These are phyloP conservation scores for Zygothrica quintamaculata DNA, from an alignment of 2,888 invertebrate species.

Conservation along the genomic window DNA sequence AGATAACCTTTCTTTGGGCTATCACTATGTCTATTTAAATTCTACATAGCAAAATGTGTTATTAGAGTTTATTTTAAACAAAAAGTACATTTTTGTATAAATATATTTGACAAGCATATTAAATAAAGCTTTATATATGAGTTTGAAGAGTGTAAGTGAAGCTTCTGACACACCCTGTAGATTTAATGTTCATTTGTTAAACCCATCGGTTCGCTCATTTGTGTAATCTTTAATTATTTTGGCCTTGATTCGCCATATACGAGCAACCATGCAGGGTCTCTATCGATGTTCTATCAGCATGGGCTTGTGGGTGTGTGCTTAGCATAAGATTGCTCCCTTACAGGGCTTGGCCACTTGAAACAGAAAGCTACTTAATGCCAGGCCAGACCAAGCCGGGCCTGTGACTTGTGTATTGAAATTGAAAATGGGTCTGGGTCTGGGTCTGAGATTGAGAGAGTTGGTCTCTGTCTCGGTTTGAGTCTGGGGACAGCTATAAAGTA, in stretches of 20 bases:
- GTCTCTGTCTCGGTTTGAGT: neutral
- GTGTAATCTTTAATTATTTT: constrained; percentile 59
- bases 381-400: constrained; percentile 13
- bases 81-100: too few relatives aligned
- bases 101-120: too few relatives aligned
- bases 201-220: constrained; percentile 27
- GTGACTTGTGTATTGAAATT: neutral
- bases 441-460: constrained; percentile 15
- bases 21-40: too few relatives aligned
- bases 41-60: too few relatives aligned
- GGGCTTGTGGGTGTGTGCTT: constrained; percentile 21
- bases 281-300: constrained; percentile 32
- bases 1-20: too few relatives aligned
- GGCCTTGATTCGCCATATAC: constrained; percentile 49
- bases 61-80: too few relatives aligned
- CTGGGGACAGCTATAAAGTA: constrained; percentile 29
- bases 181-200: constrained; percentile 1
- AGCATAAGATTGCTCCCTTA: constrained; percentile 40
- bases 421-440: constrained; percentile 8
- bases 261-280: constrained; percentile 5
- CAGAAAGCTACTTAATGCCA: constrained; percentile 53
- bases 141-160: too few relatives aligned
- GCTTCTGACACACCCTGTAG: constrained; percentile 23
- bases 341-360: constrained; percentile 44
- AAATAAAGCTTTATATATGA: too few relatives aligned